phyloP scores from a whole-genome alignment of 2,888 invertebrate genomes.

The Candidula unifasciata region DNA sequence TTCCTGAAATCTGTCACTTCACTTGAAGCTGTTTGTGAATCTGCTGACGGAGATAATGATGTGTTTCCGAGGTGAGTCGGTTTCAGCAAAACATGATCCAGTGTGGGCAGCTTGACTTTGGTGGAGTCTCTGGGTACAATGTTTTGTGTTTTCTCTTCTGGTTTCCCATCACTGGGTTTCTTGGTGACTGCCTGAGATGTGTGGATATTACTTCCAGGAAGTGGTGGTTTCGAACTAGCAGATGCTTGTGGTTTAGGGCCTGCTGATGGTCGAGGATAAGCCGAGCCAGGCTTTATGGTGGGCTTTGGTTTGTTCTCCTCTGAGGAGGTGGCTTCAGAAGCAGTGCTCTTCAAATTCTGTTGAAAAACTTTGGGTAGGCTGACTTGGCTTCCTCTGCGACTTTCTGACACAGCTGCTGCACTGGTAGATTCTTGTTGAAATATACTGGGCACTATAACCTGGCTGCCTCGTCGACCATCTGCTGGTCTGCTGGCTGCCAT shows the following conservation, averaged over 20 bases:
- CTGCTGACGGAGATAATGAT: not conserved
- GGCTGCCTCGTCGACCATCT: not conserved
- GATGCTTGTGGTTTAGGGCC: not conserved
- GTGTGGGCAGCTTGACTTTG: constrained; percentile 24
- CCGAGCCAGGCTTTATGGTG: not conserved
- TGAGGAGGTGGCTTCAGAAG: not conserved
- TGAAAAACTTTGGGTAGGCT: constrained; percentile 20
- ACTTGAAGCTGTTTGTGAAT: constrained; percentile 1
- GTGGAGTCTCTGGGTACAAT: not conserved
- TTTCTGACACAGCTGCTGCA: not conserved
- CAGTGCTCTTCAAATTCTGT: not conserved
- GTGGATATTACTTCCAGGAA: not conserved
- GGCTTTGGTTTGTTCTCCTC: constrained; percentile 31
- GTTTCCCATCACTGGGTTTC: not conserved
- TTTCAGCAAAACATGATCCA: constrained; percentile 4
- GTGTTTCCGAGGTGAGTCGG: not conserved
- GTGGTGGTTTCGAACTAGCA: not conserved
- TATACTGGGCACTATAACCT: constrained; percentile 22
- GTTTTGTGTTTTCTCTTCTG: not conserved
- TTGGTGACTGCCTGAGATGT: not conserved
- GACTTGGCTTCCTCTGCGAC: not conserved
- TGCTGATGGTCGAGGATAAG: constrained; percentile 21
- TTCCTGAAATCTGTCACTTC: constrained; percentile 21
- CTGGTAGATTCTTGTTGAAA: constrained; percentile 2
- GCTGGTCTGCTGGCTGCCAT: not conserved